Conservation (phyloP, 2,888 invertebrate genomes). For the Apamea anceps region DNA sequence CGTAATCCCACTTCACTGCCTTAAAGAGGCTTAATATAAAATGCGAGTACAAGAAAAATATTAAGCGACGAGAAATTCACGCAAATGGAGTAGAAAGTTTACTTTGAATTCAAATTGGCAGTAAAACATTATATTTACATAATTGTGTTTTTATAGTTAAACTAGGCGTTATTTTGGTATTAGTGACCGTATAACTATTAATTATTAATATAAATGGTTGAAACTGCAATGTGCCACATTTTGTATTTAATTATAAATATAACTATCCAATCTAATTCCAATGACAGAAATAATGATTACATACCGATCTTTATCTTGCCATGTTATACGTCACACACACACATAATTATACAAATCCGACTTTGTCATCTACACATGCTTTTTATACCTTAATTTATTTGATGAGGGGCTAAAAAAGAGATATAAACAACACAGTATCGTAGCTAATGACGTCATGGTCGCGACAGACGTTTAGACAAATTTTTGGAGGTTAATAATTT, state of each 20-base stretch:
- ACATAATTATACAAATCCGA: not conserved
- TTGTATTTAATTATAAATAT: not conserved
- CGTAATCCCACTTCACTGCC: slow-evolving; percentile 51
- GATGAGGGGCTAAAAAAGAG: not conserved
- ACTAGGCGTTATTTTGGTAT: slow-evolving; percentile 9
- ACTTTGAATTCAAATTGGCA: slow-evolving; percentile 41
- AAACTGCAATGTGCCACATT: not conserved
- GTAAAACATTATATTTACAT: slow-evolving; percentile 23
- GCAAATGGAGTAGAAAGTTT: slow-evolving; percentile 38
- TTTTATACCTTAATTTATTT: not conserved
- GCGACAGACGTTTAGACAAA: not conserved
- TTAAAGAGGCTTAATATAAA: slow-evolving; percentile 47
- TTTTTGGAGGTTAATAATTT: not conserved
- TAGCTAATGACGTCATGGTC: not conserved
- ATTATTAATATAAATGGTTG: too few species aligned
- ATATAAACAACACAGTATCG: not conserved
- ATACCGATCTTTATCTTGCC: not conserved
- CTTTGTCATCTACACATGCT: not conserved
- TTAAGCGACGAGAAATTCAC: slow-evolving; percentile 31
- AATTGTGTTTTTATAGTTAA: slow-evolving; percentile 18
- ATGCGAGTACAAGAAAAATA: slow-evolving; percentile 55
- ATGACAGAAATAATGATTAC: not conserved
- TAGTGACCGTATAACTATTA: not conserved
- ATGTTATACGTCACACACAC: not conserved
- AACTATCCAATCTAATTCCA: not conserved